Base-by-base conservation (phyloP, 2,113 vertebrate genomes). In the Atlantisia rogersi region DNA sequence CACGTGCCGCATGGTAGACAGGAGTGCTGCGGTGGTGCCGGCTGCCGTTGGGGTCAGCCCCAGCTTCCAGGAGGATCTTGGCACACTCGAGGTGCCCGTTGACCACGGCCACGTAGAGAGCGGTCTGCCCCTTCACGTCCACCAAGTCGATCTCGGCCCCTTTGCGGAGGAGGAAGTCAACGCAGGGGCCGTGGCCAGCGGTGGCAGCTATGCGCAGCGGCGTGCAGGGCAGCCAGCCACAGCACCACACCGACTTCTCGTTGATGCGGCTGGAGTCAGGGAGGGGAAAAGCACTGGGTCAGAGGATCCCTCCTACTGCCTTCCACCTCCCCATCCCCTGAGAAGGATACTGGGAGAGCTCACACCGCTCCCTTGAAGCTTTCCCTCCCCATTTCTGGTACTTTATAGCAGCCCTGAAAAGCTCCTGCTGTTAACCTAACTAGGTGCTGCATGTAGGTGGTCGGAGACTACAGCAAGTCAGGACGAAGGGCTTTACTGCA, bases 161-260 rank as follows among this genome's bases (percentile, higher is more conserved):
- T 90, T 98, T 98, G 60, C 90, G 98, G 63, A 99, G 98, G 28
- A 99, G 98, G 75, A 98, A 99, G 90, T 98, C 98, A 37, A 99
- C 99, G 6, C 99, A 99, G 88, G 98, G 96, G 0, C 98, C 98
- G 2, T 99, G 99, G 37, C 99, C 99, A 0, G 99, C 99, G 0
- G 99, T 99, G 95, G 99, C 98, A 0, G 99, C 99, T 2, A 99
- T 99, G 53, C 99, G 98, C 93, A 99, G 96, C 0, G 99, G 99
- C 0, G 99, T 99, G 94, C 99, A 99, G 81, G 99, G 99, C 21
- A 99, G 97, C 97, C 99, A 99, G 58, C 99, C 99, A 0, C 99
- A 99, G 90, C 99, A 99, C 99, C 99, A 99, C 53, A 99, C 98
- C 0, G 99, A 99, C 97, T 99, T 99, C 97, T 99, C 98, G 11